Evolutionary conservation across 1,140 invertebrate species (phyloP), one percentile per base, ranked within the genome.

Genomic region (Lasioglossum baleicum): DNA sequence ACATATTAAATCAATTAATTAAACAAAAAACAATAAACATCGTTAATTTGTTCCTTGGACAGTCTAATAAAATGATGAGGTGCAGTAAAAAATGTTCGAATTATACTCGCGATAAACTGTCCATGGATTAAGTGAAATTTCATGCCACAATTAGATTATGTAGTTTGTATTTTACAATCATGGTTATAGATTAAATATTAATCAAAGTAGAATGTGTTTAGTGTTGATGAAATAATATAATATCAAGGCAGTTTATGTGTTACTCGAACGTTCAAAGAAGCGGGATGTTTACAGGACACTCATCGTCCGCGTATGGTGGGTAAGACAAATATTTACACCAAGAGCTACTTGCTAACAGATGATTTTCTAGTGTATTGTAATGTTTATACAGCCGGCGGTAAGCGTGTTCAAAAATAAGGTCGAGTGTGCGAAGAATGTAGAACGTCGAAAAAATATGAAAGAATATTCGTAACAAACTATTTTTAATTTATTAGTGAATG

Each of bases 311-410:
- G 53, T 66, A 75, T 44, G 53, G 8, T 66, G 42, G 40, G 42
- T 67, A 75, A 67, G 31, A 80, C 20, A 66, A 80, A 75, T 67
- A 80, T 80, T 80, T 80, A 80, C 64, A 67, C 60, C 65, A 66
- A 61, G 51, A 80, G 51, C 53, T 74, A 73, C 70, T 73, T 65
- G 35, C 51, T 22, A 67, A 67, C 63, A 67, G 64, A 80, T 67
- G 44, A 22, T 56, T 65, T 40, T 31, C 31, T 4, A 22, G 35
- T 56, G 20, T 7, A 64, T 56, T 44, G 20, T 7, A 64, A 42
- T 73, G 69, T 78, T 72, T 65, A 40, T 56, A 48, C 48, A 78
- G n/a, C 22, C 6, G 17, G 15, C 6, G n/a, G n/a, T 2, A n/a
- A 64, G 48, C 35, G 71, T 63, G 15, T 71, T 51, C 40, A 42